Conservation (phyloP, 2,113 vertebrate species). For the Australoheros scitulus region DNA sequence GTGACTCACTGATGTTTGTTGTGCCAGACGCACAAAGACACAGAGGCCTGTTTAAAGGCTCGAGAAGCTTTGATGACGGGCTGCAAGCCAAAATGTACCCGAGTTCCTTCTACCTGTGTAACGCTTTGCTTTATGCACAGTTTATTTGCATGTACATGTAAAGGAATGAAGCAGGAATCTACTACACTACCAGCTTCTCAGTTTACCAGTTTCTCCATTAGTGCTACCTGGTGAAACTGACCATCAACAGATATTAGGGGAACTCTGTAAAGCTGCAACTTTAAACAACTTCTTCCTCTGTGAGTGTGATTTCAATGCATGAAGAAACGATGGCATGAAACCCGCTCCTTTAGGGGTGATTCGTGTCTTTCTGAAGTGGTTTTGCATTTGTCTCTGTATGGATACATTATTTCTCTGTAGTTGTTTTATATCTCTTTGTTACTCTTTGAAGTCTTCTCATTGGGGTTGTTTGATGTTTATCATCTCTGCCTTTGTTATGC, state of each 20-base stretch:
- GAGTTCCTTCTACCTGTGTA: neutral
- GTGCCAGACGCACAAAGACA: neutral
- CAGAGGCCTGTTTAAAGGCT: neutral
- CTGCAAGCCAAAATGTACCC: neutral
- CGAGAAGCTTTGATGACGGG: neutral
- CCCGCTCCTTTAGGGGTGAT: neutral
- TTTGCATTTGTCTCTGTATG: neutral
- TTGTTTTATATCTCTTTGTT: neutral
- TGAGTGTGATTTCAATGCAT: no score
- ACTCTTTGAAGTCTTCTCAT: neutral
- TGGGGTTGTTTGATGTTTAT: neutral
- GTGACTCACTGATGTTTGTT: slow-evolving; percentile 32
- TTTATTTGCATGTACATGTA: neutral
- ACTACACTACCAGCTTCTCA: neutral
- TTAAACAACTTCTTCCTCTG: no score
- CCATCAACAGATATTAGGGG: no score
- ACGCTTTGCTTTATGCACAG: neutral
- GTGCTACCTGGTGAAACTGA: no score
- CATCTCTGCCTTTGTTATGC: neutral
- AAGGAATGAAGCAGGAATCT: neutral
- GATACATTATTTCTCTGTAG: no score
- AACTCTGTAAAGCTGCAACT: neutral
- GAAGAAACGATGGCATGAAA: no score
- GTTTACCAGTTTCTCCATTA: neutral
- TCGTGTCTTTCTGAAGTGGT: neutral